Conservation (phyloP, 1,140 invertebrate genomes). For the Trachymyrmex septentrionalis region DNA sequence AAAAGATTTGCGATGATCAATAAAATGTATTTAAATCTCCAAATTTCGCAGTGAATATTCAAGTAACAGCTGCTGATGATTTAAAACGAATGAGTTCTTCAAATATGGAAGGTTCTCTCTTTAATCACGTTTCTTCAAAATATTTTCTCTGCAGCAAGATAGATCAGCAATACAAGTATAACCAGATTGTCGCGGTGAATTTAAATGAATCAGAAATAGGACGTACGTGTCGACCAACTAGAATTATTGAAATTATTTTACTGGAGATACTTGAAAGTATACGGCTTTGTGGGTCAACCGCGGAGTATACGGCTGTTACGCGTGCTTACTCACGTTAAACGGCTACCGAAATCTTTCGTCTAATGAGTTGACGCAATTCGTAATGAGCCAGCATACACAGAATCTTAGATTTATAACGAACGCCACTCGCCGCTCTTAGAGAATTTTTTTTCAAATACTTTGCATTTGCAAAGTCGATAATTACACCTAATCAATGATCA, state of each 20-base stretch:
- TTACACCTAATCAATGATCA: background rate
- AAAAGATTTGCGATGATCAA: background rate
- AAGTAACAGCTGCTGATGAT: background rate
- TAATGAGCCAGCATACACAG: background rate
- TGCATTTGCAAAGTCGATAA: background rate
- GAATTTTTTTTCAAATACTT: background rate
- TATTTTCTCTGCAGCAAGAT: background rate
- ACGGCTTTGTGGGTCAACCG: slow-evolving; percentile 34
- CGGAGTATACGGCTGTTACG: slow-evolving; percentile 10
- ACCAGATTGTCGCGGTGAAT: background rate
- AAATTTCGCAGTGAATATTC: slow-evolving; percentile 10
- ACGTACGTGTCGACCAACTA: slow-evolving; percentile 1
- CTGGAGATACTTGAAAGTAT: slow-evolving; percentile 45
- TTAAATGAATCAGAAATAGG: slow-evolving; percentile 33
- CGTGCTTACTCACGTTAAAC: slow-evolving; percentile 46
- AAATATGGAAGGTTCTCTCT: background rate
- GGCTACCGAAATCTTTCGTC: slow-evolving; percentile 52
- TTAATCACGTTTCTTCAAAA: background rate
- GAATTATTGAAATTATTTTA: slow-evolving; percentile 60
- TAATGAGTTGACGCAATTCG: slow-evolving; percentile 40
- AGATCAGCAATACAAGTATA: background rate
- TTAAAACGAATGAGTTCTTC: background rate
- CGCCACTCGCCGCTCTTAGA: background rate
- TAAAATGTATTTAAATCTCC: background rate
- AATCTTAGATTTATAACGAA: slow-evolving; percentile 14